Base-by-base conservation (phyloP, 2,797 vertebrate species). In the Myotis findleyi region DNA sequence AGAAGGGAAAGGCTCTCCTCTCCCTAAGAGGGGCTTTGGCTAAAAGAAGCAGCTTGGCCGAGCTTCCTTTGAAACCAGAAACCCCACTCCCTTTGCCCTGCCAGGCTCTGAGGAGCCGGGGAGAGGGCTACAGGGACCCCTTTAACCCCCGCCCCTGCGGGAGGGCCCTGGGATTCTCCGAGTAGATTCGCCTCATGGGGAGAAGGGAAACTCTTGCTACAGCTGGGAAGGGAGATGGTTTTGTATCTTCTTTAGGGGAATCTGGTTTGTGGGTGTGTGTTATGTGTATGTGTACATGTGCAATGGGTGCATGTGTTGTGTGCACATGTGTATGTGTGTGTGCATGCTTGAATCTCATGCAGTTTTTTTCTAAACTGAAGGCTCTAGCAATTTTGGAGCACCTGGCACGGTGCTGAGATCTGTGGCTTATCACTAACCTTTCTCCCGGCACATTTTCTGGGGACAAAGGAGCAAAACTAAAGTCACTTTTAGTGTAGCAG, bases 21-120 rank as follows among this genome's bases (percentile, higher is more conserved):
- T 97, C 96, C 97, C 96, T 97, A 91, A 97, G 95, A 96, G 97
- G 92, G 93, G 96, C 97, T 95, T 94, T 89, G 64, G 64, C 89
- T 81, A 77, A 80, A 85, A 93, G 97, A 88, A 96, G 92, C 91
- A 91, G 97, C 93, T 96, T 96, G 51, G 82, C 79, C 25, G 0
- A 71, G 68, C 68, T 93, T 23, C 92, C 0, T 98, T 98, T 97
- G 98, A 98, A 98, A 97, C 94, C 95, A 98, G 97, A 98, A 98
- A 96, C 98, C 88, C 90, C 93, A 79, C 95, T 97, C 97, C 91
- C 57, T 97, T 73, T 51, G 83, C 83, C 93, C 97, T 96, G 97
- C 91, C 47, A 75, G 97, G 97, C 94, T 95, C 96, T 92, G 97
- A 97, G 96, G 94, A 97, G 97, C 97, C 95, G 95, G 95, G 95